These are phyloP conservation scores for Alloscopus bannaensis DNA, from an alignment of 2,888 invertebrate genomes.

Conservation along the genomic window DNA sequence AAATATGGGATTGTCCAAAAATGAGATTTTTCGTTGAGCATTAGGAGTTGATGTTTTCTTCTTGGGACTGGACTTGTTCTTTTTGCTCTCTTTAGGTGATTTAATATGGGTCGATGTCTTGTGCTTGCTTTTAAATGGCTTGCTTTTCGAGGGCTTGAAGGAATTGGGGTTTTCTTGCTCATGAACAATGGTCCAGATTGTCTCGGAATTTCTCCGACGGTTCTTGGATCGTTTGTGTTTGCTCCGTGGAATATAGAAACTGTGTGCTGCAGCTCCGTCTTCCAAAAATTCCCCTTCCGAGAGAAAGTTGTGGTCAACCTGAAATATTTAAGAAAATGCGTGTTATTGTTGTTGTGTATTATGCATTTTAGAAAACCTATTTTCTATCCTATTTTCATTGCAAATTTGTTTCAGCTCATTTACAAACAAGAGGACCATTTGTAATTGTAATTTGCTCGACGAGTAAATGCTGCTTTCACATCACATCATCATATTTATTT, in stretches of 20 bases:
- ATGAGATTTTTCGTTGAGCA: slow-evolving; percentile 22
- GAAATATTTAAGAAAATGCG: slow-evolving; percentile 7
- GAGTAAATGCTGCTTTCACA: too few species aligned
- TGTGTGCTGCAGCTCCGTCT: slow-evolving; percentile 14
- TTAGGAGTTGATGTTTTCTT: background rate
- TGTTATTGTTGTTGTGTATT: too few species aligned
- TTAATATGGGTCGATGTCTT: slow-evolving; percentile 25
- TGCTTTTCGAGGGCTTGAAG: slow-evolving; percentile 11
- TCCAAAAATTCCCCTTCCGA: slow-evolving; percentile 9
- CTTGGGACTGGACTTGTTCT: slow-evolving; percentile 16
- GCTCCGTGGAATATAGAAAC: slow-evolving; percentile 50
- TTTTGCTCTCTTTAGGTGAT: slow-evolving; percentile 8
- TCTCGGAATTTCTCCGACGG: slow-evolving; percentile 49
- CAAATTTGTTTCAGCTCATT: too few species aligned
- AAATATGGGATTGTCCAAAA: slow-evolving; percentile 64
- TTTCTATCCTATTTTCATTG: too few species aligned
- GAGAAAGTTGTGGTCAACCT: slow-evolving; percentile 44
- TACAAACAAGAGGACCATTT: too few species aligned
- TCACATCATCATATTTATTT: too few species aligned
- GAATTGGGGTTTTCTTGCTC: slow-evolving; percentile 47
- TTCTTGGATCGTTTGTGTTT: slow-evolving; percentile 49
- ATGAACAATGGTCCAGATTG: slow-evolving; percentile 59
- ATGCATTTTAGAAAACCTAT: too few species aligned
- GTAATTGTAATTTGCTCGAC: too few species aligned
- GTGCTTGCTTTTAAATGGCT: slow-evolving; percentile 14